Conservation (phyloP, 2,113 vertebrate genomes). For the Grantiella picta region DNA sequence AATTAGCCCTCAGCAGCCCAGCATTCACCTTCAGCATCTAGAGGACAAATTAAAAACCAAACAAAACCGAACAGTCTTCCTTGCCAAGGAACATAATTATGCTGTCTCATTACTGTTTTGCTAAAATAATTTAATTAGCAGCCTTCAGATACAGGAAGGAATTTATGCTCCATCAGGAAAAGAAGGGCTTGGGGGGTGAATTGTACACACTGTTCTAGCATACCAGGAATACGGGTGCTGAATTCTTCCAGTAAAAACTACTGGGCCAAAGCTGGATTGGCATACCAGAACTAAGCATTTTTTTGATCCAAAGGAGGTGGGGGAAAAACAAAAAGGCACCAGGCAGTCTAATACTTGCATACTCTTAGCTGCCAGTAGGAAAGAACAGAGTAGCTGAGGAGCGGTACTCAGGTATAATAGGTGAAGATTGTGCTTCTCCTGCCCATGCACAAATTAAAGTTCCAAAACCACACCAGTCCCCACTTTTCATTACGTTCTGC, state of each 20-base stretch:
- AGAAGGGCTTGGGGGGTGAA: not conserved
- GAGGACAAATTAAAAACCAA: constrained; percentile 39
- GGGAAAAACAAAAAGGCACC: not conserved
- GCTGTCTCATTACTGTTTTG: constrained; percentile 67
- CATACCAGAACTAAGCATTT: constrained; percentile 7
- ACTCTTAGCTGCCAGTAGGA: not conserved
- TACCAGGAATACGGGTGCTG: constrained; percentile 32
- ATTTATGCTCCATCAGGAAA: constrained; percentile 61
- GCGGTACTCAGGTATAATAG: not conserved
- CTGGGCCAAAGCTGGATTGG: not conserved
- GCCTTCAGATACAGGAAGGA: constrained; percentile 64
- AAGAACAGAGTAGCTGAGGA: not conserved
- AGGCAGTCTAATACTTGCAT: not conserved
- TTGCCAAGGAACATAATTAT: constrained; percentile 71
- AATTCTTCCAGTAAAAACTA: constrained; percentile 23
- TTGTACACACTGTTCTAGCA: constrained; percentile 62
- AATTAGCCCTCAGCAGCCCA: constrained; percentile 41
- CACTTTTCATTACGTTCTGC: not conserved
- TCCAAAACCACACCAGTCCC: not conserved
- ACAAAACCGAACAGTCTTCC: not conserved
- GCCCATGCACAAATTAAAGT: not conserved
- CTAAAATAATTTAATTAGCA: constrained; percentile 73
- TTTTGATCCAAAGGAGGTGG: not conserved
- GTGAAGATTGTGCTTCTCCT: not conserved
- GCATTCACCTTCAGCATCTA: constrained; percentile 44